phyloP scores from a whole-genome alignment of 2,113 vertebrate species.

The Chamaetylas fuelleborni region DNA sequence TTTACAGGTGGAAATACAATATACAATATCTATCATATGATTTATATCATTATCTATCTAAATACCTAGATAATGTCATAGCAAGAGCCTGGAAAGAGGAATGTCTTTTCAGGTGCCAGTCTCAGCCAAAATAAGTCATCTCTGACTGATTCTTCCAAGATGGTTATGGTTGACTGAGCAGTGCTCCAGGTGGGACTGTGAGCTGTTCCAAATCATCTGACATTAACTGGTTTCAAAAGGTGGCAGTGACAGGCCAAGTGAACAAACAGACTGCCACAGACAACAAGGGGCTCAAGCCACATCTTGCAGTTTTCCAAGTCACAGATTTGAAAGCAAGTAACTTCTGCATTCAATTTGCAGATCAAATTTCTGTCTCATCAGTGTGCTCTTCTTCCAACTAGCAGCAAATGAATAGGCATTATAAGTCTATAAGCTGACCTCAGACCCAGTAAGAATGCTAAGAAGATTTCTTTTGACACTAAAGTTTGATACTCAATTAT shows the following conservation, averaged over 20 bases:
- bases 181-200: background rate
- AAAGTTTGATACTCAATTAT: background rate
- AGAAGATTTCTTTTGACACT: background rate
- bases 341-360: background rate
- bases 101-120: background rate
- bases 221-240: background rate
- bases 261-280: background rate
- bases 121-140: background rate
- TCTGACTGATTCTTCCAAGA: background rate
- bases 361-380: background rate
- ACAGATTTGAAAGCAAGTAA: background rate
- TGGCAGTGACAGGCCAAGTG: background rate
- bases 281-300: accelerated
- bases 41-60: too few relatives aligned
- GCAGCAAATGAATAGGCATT: background rate
- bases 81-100: background rate
- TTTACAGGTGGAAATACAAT: background rate
- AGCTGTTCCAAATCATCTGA: background rate
- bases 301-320: background rate
- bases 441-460: background rate
- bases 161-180: background rate
- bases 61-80: background rate
- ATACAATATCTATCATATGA: background rate
- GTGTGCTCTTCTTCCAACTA: background rate
- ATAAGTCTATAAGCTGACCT: background rate